Evolutionary conservation across 2,797 vertebrate species (phyloP).

Genomic region (Darevskia mixta): DNA sequence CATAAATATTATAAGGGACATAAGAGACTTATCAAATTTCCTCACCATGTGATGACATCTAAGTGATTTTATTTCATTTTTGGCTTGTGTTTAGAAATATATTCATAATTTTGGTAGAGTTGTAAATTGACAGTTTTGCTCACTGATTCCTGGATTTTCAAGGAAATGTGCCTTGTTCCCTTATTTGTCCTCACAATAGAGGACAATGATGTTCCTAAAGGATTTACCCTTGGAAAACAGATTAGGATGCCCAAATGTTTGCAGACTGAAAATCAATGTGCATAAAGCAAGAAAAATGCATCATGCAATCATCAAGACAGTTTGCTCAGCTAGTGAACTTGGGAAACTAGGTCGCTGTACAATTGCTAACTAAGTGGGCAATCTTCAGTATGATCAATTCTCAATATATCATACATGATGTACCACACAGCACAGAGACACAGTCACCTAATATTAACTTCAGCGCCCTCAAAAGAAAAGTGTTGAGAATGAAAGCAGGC

Average conservation of each 20-base stretch:
- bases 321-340: conserved; percentile 45
- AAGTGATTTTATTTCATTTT: not conserved
- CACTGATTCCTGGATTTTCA: not conserved
- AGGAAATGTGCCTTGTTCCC: not conserved
- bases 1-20: too few species aligned
- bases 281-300: conserved; percentile 60
- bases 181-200: conserved; percentile 25
- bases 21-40: too few species aligned
- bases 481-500: not conserved
- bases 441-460: not conserved
- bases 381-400: conserved; percentile 20
- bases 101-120: not conserved
- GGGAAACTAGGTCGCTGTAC: conserved; percentile 27
- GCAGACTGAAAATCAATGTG: conserved; percentile 55
- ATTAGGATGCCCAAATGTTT: conserved; percentile 48
- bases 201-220: conserved; percentile 26
- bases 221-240: conserved; percentile 55
- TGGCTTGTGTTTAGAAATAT: not conserved
- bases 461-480: not conserved
- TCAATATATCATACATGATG: not conserved
- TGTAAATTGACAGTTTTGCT: not conserved
- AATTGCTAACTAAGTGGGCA: conserved; percentile 2
- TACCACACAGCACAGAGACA: too few species aligned
- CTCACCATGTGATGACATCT: not conserved
- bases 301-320: not conserved